phyloP scores from a whole-genome alignment of 2,888 invertebrate species.

The Sphaerophoria taeniata region DNA sequence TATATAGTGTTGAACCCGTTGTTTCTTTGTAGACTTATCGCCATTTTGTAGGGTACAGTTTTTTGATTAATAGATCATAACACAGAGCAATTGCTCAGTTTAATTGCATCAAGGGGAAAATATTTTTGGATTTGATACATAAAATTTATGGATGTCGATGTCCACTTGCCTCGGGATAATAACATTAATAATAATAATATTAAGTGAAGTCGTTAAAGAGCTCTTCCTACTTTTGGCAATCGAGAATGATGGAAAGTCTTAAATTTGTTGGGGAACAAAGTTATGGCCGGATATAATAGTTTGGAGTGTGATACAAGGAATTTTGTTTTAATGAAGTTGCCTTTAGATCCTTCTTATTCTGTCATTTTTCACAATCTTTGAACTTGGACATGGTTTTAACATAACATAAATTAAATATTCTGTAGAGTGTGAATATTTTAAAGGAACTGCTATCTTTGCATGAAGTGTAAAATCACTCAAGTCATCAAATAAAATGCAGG shows the following conservation, averaged over 20 bases:
- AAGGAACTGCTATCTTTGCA: too few relatives aligned
- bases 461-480: too few relatives aligned
- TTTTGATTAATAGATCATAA: slow-evolving; percentile 35
- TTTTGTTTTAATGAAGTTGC: slow-evolving; percentile 31
- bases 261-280: slow-evolving; percentile 14
- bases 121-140: slow-evolving; percentile 31
- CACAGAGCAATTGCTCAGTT: slow-evolving; percentile 25
- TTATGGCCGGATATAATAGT: slow-evolving; percentile 20
- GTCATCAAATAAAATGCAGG: too few relatives aligned
- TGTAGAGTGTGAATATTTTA: too few relatives aligned
- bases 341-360: background rate
- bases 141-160: slow-evolving; percentile 1
- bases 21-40: background rate
- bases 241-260: slow-evolving; percentile 4
- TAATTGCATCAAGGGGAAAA: slow-evolving; percentile 11
- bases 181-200: slow-evolving; percentile 1
- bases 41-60: slow-evolving; percentile 8
- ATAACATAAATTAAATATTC: too few relatives aligned
- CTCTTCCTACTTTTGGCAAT: background rate
- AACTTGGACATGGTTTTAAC: slow-evolving; percentile 5
- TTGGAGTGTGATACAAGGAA: slow-evolving; percentile 15
- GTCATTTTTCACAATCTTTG: too few relatives aligned
- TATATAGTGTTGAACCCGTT: background rate
- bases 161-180: background rate
- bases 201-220: slow-evolving; percentile 6